Base-by-base conservation (phyloP, 2,797 vertebrate genomes). In the Rallus crepitans region DNA sequence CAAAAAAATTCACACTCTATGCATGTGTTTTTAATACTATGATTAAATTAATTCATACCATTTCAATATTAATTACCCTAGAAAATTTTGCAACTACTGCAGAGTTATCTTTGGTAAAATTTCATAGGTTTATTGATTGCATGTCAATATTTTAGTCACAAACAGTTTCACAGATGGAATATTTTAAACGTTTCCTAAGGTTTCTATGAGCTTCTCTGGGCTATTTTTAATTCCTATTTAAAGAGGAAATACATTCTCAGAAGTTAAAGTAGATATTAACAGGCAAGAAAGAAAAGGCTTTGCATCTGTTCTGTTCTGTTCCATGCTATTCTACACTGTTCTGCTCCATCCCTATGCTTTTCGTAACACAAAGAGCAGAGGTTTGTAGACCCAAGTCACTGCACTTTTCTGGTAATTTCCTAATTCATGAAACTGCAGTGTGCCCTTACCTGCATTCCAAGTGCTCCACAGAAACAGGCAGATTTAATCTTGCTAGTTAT, bases 61-160 rank as follows among this genome's bases (percentile, higher is more conserved):
- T 64, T 84, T 27, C 64, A 39, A 11, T 93, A 90, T 78, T 90
- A 87, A 94, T 95, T 92, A 94, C 65, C 24, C 48, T 27, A 68
- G 24, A 79, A 47, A 28, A 61, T 77, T 79, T 70, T 90, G 75
- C 83, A 93, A 66, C 48, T 47, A 45, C 55, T 66, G 84, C 92
- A 90, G 53, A 83, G 23, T 45, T 87, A 56, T 48, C 40, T 85
- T 84, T 42, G 19, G 57, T 92, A 79, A 92, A 88, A 77, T 65
- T 87, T 92, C 60, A 89, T 40, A 77, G 80, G 31, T 88, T 96
- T 96, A 96, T 94, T 92, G 91, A 96, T 68, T 84, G 56, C 1
- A 0, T 68, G 75, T 89, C 96, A 90, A 89, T 93, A 95, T 33
- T 94, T 90, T 92, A 95, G 87, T 84, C 20, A 23, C 27, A 72